Evolutionary conservation across 2,113 vertebrate genomes (phyloP).

Genomic region (Erinaceus europaeus): DNA sequence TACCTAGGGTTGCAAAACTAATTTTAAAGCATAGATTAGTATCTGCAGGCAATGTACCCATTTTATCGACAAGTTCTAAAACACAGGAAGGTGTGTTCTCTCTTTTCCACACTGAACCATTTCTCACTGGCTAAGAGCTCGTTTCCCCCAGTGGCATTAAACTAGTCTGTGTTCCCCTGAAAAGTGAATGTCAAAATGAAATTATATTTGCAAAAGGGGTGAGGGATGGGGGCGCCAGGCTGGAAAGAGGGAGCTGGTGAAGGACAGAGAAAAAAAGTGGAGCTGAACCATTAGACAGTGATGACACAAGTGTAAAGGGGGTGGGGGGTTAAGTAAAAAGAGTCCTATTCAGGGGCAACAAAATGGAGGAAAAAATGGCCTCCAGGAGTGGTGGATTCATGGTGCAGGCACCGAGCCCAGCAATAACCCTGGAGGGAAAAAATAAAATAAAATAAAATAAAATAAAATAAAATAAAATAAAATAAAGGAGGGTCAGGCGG

Average conservation of each 20-base stretch:
- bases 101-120: background rate
- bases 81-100: background rate
- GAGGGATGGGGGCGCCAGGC: background rate
- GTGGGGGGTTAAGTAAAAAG: background rate
- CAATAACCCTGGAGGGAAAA: too few species aligned
- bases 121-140: slow-evolving; percentile 1
- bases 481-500: too few species aligned
- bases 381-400: too few species aligned
- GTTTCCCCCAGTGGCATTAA: background rate
- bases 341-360: too few species aligned
- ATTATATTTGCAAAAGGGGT: background rate
- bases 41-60: background rate
- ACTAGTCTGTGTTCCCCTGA: background rate
- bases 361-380: too few species aligned
- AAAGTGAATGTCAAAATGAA: background rate
- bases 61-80: background rate
- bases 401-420: too few species aligned
- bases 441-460: too few species aligned
- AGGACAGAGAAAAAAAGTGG: background rate
- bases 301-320: slow-evolving; percentile 10
- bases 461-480: too few species aligned
- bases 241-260: background rate
- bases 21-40: background rate
- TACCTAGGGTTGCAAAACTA: slow-evolving; percentile 27
- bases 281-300: background rate